Percentiles rank a stretch among this genome's conserved stretches.
phyloP scores from a whole-genome alignment of 2,113 vertebrate species.

The Paramisgurnus dabryanus region DNA sequence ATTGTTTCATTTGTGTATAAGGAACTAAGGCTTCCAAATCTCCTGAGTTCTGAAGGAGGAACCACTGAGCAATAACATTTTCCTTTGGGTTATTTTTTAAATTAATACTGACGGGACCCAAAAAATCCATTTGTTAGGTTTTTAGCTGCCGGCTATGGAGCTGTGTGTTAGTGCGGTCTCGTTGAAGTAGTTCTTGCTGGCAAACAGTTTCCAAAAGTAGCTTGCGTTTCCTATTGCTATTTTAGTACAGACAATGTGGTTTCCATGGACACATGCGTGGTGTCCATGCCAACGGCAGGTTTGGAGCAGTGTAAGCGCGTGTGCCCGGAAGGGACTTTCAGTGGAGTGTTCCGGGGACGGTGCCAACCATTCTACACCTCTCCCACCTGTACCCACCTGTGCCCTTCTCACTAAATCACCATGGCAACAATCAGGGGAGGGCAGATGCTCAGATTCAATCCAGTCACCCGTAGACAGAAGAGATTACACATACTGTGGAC shows the following conservation, averaged over 20 bases:
- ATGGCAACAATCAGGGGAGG: conserved; percentile 46
- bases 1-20: neutral
- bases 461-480: neutral
- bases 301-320: conserved; percentile 39
- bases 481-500: neutral
- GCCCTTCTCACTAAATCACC: conserved; percentile 41
- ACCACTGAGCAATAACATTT: neutral
- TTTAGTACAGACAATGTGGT: conserved; percentile 56
- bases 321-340: conserved; percentile 25
- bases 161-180: conserved; percentile 8
- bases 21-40: neutral
- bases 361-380: conserved; percentile 47
- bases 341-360: conserved; percentile 40
- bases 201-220: conserved; percentile 40
- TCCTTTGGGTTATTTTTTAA: neutral
- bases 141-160: conserved; percentile 6
- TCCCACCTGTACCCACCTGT: conserved; percentile 46
- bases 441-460: conserved; percentile 29
- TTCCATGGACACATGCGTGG: conserved; percentile 58
- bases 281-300: conserved; percentile 58
- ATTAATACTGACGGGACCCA: neutral
- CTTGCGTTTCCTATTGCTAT: conserved; percentile 50
- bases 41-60: neutral
- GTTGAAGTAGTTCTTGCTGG: conserved; percentile 26
- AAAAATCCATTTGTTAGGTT: neutral